Evolutionary conservation across 2,797 vertebrate genomes (phyloP).

Genomic region (Acanthurus tractus): DNA sequence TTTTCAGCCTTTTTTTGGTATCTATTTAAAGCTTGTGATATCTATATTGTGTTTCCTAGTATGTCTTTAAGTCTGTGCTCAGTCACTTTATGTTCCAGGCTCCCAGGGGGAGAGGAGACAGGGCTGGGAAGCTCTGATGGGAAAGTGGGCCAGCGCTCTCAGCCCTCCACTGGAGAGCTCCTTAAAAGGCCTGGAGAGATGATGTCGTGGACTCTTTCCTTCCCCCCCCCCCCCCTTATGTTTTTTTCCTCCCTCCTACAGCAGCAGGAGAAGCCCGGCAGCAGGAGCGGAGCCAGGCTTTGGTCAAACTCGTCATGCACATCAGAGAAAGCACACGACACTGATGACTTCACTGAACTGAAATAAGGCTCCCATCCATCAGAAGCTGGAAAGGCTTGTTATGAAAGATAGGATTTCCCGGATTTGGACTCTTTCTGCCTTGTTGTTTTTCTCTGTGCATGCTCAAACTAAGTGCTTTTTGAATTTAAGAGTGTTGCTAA

Average conservation of each 20-base stretch:
- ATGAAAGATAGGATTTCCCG: constrained; percentile 65
- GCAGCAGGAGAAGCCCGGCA: constrained; percentile 68
- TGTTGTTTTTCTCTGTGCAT: not conserved
- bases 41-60: constrained; percentile 50
- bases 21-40: constrained; percentile 32
- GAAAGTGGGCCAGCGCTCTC: constrained; percentile 83
- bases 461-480: not conserved
- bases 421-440: constrained; percentile 33
- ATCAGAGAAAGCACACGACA: constrained; percentile 76
- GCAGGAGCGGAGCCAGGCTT: constrained; percentile 60
- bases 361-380: constrained; percentile 73
- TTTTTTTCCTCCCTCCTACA: constrained; percentile 56
- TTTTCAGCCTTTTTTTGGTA: not conserved
- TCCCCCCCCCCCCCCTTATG: constrained; percentile 42
- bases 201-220: constrained; percentile 80
- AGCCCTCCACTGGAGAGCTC: constrained; percentile 85
- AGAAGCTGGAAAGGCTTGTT: constrained; percentile 58
- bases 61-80: constrained; percentile 46
- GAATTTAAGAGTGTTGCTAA: not conserved
- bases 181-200: constrained; percentile 89
- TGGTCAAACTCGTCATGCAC: constrained; percentile 75
- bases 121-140: constrained; percentile 78
- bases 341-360: constrained; percentile 76
- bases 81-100: constrained; percentile 63
- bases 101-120: constrained; percentile 68